Base-by-base conservation (phyloP, 1,140 invertebrate genomes). In the Lepidurus apus region DNA sequence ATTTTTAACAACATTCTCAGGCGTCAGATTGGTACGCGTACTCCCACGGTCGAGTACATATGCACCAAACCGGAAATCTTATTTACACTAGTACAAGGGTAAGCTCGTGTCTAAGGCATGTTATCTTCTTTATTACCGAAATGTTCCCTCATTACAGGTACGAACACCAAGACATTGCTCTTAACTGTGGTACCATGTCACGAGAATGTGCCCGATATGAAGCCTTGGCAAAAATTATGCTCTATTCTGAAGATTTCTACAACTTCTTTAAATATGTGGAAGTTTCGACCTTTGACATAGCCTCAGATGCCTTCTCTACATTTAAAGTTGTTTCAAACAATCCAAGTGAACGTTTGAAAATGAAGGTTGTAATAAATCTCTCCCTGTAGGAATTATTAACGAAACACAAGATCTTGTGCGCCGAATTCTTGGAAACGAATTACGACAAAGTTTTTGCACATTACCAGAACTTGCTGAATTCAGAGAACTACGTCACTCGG, bases 211-310 rank as follows among this genome's bases (percentile, higher is more conserved):
- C 96, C 80, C 89, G 98, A 84, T 97, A 98, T 84, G 97, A 99
- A 87, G 95, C 95, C 74, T 86, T 99, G 83, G 97, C 97, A 77
- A 98, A 99, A 88, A 97, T 99, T 79, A 96, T 99, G 91, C 90
- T 99, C 80, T 92, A 97, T 86, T 96, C 95, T 77, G 94, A 97
- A 82, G 95, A 98, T 85, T 99, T 99, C 90, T 99, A 98, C 86
- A 96, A 98, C 87, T 99, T 99, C 88, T 99, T 99, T 88, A 92
- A 93, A 87, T 99, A 99, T 87, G 98, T 99, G 83, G 98, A 99
- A 90, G 95, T 98, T 79, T 98, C 97, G 78, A 98, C 97, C 79
- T 99, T 99, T 90, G 98, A 99, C 89, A 99, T 99, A 85, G 98
- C 98, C 85, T 99, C 97, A 81, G 98, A 99, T 93, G 98, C 98